A percentile compares a stretch with the other conserved stretches of the same genome.
These are phyloP conservation scores for Pararge aegeria DNA, from an alignment of 1,140 invertebrate species.

Conservation along the genomic window DNA sequence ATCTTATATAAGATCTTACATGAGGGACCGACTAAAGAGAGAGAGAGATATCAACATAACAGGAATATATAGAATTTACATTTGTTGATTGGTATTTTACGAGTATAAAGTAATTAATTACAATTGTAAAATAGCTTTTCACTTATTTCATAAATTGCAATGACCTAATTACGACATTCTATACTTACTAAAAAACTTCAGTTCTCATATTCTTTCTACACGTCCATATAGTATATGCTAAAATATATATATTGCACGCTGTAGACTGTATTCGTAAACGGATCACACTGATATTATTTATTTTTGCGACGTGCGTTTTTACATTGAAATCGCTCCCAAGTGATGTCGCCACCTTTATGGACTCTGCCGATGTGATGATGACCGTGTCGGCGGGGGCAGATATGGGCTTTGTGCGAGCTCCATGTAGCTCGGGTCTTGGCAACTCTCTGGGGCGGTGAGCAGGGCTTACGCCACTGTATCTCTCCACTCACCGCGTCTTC, in stretches of 20 bases:
- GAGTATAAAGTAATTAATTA: too few relatives aligned
- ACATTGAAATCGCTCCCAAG: constrained; percentile 25
- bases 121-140: too few relatives aligned
- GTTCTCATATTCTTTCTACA: too few relatives aligned
- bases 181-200: too few relatives aligned
- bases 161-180: too few relatives aligned
- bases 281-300: not conserved
- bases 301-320: not conserved
- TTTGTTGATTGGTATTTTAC: too few relatives aligned
- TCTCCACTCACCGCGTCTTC: constrained; percentile 38
- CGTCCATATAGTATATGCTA: too few relatives aligned
- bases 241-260: not conserved
- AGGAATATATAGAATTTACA: too few relatives aligned
- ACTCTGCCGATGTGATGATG: constrained; percentile 31
- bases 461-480: constrained; percentile 33
- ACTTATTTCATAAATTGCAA: too few relatives aligned
- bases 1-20: too few relatives aligned
- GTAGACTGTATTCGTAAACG: not conserved
- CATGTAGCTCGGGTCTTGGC: constrained; percentile 38
- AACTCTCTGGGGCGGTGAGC: constrained; percentile 37
- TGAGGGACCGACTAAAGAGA: too few relatives aligned
- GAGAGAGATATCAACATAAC: too few relatives aligned
- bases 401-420: constrained; percentile 39
- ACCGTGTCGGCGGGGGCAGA: constrained; percentile 36
- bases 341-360: constrained; percentile 26